Evolutionary conservation across 2,797 vertebrate species (phyloP).

Genomic region (Parotocinclus haroldoi): DNA sequence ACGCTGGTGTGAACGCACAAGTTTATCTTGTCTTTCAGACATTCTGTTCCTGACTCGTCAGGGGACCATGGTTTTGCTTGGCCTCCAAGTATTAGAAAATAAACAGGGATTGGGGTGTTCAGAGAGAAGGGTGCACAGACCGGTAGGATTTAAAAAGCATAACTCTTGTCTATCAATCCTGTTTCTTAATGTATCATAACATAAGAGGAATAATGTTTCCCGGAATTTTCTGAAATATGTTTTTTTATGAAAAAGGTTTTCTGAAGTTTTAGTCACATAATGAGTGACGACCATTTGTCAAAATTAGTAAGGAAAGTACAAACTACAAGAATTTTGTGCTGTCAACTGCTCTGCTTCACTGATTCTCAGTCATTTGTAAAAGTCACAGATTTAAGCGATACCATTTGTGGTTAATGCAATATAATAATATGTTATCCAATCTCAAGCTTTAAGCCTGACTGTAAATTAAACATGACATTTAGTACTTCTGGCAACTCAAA

Average conservation of each 20-base stretch:
- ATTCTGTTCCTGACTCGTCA: conserved; percentile 28
- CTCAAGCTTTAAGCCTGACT: too few relatives aligned
- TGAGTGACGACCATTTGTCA: background rate
- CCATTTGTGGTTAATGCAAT: too few relatives aligned
- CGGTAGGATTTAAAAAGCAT: background rate
- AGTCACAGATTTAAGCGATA: too few relatives aligned
- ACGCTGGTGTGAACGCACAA: conserved; percentile 36
- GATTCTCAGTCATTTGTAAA: conserved; percentile 6
- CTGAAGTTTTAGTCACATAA: background rate
- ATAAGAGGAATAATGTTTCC: too few relatives aligned
- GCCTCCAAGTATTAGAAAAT: conserved; percentile 22
- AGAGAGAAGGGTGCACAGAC: background rate
- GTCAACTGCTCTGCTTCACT: background rate
- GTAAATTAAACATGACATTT: too few relatives aligned
- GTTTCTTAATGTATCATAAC: too few relatives aligned
- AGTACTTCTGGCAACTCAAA: too few relatives aligned
- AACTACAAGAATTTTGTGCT: too few relatives aligned
- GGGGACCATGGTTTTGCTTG: conserved; percentile 42
- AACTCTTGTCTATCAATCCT: background rate
- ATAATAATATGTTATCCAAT: too few relatives aligned
- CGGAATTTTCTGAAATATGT: too few relatives aligned
- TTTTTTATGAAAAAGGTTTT: too few relatives aligned
- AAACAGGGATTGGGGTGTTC: background rate
- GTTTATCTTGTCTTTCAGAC: conserved; percentile 40
- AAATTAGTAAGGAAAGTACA: too few relatives aligned